Percentiles rank a stretch among this genome's conserved stretches.
Evolutionary conservation across 1,140 invertebrate species (phyloP).

Genomic region (Pteromalus puparum): DNA sequence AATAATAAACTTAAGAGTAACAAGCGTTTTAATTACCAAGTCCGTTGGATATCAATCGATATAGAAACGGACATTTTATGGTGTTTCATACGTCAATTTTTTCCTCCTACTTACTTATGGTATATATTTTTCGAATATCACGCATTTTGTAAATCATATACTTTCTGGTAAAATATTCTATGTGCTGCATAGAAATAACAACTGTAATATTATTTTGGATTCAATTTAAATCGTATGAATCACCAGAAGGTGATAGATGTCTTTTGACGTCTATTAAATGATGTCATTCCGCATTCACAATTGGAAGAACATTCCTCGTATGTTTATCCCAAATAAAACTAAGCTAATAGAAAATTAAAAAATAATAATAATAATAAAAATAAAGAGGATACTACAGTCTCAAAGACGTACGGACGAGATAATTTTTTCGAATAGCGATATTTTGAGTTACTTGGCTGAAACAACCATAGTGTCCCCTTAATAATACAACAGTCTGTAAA

Average conservation of each 20-base stretch:
- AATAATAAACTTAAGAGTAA: conserved; percentile 40
- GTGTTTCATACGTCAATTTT: conserved; percentile 34
- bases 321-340: conserved; percentile 63
- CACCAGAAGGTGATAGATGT: conserved; percentile 8
- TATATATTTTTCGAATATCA: neutral
- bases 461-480: conserved; percentile 31
- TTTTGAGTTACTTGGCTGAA: neutral
- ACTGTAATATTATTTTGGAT: too few species aligned
- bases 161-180: too few species aligned
- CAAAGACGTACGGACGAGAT: neutral
- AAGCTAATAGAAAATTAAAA: conserved; percentile 57
- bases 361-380: conserved; percentile 54
- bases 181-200: too few species aligned
- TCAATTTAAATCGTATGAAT: conserved; percentile 29
- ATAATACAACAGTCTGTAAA: conserved; percentile 51
- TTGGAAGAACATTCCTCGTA: conserved; percentile 75
- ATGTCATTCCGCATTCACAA: conserved; percentile 74
- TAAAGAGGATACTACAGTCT: conserved; percentile 58
- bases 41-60: neutral
- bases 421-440: neutral
- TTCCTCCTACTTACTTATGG: neutral
- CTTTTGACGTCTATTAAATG: conserved; percentile 29
- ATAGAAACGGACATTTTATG: conserved; percentile 9
- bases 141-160: too few species aligned
- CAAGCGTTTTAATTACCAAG: conserved; percentile 2